phyloP scores from a whole-genome alignment of 2,888 invertebrate genomes.

The Sarcophaga variegata region DNA sequence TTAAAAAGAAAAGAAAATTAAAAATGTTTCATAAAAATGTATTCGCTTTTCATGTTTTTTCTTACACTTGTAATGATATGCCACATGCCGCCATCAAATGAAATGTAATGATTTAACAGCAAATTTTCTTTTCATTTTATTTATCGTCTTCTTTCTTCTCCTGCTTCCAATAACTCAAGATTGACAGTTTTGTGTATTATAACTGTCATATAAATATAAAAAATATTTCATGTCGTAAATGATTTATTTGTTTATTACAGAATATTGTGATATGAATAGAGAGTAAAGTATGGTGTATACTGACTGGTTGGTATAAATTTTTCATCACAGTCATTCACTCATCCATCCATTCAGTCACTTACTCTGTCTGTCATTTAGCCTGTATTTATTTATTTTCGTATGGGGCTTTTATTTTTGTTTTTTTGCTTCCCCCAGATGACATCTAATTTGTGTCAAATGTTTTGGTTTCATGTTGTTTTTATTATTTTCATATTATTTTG shows the following conservation, averaged over 20 bases:
- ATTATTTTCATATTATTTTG: constrained; percentile 48
- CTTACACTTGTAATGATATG: neutral
- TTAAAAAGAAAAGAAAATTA: neutral
- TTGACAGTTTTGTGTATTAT: constrained; percentile 34
- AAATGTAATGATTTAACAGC: neutral
- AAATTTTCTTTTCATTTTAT: neutral
- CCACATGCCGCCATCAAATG: neutral
- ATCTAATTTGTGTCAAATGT: constrained; percentile 68
- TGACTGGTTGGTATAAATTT: neutral
- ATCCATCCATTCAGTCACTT: neutral
- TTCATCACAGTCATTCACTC: constrained; percentile 28
- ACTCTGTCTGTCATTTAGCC: neutral
- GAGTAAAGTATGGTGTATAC: neutral
- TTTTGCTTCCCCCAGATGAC: constrained; percentile 32
- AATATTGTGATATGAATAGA: too few species aligned
- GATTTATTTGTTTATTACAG: constrained; percentile 31
- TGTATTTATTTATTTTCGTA: neutral
- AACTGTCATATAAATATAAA: constrained; percentile 24
- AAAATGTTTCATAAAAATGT: neutral
- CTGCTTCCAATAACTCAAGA: neutral
- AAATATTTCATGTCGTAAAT: constrained; percentile 31
- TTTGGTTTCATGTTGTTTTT: constrained; percentile 6
- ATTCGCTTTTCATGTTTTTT: neutral
- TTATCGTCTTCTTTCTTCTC: too few species aligned
- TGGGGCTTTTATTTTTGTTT: neutral